Evolutionary conservation across 2,888 invertebrate species (phyloP).

Genomic region (Tanypteryx hageni): DNA sequence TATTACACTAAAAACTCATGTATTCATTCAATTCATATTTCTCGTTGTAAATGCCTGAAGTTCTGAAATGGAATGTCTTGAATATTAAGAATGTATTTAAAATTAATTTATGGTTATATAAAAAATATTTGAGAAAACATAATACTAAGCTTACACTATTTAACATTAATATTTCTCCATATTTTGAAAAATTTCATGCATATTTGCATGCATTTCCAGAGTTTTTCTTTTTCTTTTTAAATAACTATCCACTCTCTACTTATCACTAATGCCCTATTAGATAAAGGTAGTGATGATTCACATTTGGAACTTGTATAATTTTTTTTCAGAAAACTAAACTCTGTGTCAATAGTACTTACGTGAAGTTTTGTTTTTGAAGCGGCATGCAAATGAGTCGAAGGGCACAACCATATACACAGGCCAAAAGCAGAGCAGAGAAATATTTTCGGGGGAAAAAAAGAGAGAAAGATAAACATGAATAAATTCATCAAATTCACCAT

Average conservation of each 20-base stretch:
- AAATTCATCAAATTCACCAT: conserved; percentile 66
- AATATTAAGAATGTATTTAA: conserved; percentile 36
- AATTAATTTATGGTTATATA: conserved; percentile 33
- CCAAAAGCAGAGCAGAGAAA: conserved; percentile 89
- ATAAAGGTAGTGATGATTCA: conserved; percentile 61
- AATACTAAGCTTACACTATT: conserved; percentile 17
- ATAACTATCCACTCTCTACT: conserved; percentile 62
- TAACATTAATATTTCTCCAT: conserved; percentile 20
- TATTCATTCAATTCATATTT: conserved; percentile 12
- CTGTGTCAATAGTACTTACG: conserved; percentile 81
- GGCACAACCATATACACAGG: conserved; percentile 86
- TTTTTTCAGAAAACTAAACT: conserved; percentile 62
- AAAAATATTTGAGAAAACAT: conserved; percentile 15
- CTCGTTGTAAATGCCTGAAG: conserved; percentile 22
- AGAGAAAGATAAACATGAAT: conserved; percentile 77
- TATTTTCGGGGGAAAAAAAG: conserved; percentile 83
- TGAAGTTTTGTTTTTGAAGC: conserved; percentile 85
- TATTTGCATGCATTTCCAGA: conserved; percentile 56
- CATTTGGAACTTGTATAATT: conserved; percentile 62
- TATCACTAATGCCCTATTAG: conserved; percentile 61
- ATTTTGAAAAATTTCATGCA: conserved; percentile 39
- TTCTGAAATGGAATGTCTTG: conserved; percentile 41
- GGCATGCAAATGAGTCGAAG: conserved; percentile 86
- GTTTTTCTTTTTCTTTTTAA: background rate
- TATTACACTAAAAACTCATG: background rate